These are phyloP conservation scores for Halesus radiatus DNA, from an alignment of 1,140 invertebrate species.

Conservation along the genomic window DNA sequence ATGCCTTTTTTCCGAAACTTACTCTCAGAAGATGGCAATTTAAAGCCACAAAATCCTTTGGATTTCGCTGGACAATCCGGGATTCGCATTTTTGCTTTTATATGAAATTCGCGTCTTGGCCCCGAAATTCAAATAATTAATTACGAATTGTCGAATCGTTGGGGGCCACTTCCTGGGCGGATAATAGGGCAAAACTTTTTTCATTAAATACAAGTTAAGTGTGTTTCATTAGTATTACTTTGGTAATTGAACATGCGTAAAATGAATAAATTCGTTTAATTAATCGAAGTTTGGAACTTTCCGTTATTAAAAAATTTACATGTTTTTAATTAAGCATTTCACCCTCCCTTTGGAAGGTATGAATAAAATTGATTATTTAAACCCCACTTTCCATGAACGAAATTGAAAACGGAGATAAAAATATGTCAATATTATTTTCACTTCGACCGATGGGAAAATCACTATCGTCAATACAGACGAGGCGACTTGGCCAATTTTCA, in stretches of 20 bases:
- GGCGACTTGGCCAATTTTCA: too few species aligned
- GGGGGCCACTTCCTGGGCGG: neutral
- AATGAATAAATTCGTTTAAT: conserved; percentile 23
- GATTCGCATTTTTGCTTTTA: conserved; percentile 30
- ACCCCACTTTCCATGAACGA: too few species aligned
- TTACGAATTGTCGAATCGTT: conserved; percentile 30
- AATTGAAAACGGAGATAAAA: too few species aligned
- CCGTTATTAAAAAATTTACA: neutral
- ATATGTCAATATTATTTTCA: too few species aligned
- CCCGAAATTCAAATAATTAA: conserved; percentile 21
- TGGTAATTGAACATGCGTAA: conserved; percentile 23
- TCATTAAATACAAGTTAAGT: conserved; percentile 31
- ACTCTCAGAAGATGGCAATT: too few species aligned
- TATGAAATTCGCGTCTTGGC: conserved; percentile 6
- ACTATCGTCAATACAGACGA: too few species aligned
- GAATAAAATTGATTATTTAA: neutral
- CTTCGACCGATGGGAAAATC: too few species aligned
- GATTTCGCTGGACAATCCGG: conserved; percentile 7
- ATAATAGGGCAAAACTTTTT: conserved; percentile 13
- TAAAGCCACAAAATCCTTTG: neutral
- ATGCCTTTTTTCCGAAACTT: too few species aligned
- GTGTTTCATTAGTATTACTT: conserved; percentile 34
- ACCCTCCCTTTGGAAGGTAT: neutral
- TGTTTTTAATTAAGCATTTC: conserved; percentile 9
- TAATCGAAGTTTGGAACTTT: neutral